These are phyloP conservation scores for Dicycla oo DNA, from an alignment of 2,888 invertebrate genomes.

Conservation along the genomic window DNA sequence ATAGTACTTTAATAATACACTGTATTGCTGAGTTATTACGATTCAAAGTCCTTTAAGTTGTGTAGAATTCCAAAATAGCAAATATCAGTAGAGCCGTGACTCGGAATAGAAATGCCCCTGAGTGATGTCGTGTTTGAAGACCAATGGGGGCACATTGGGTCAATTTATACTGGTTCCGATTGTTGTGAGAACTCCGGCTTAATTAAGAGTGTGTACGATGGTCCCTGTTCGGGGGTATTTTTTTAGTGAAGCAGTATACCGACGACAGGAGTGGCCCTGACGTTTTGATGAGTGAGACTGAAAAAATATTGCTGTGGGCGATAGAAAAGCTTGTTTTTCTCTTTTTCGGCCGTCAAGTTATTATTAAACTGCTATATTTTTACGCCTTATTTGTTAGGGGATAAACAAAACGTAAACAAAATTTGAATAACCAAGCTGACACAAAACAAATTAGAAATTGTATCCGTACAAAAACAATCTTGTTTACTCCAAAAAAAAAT, in stretches of 20 bases:
- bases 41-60: conserved; percentile 53
- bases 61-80: conserved; percentile 55
- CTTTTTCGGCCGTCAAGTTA: conserved; percentile 22
- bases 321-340: conserved; percentile 61
- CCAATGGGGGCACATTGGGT: conserved; percentile 61
- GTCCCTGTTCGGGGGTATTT: conserved; percentile 77
- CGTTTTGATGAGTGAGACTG: conserved; percentile 72
- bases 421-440: conserved; percentile 29
- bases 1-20: conserved; percentile 37
- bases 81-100: conserved; percentile 74
- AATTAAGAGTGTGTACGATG: conserved; percentile 88
- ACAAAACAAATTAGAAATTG: neutral
- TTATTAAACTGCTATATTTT: conserved; percentile 55
- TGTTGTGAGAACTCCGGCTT: conserved; percentile 79
- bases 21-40: conserved; percentile 62
- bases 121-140: conserved; percentile 51
- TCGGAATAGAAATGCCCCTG: conserved; percentile 67
- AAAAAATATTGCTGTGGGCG: conserved; percentile 64
- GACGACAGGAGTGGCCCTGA: conserved; percentile 73
- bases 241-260: conserved; percentile 73
- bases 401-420: conserved; percentile 43
- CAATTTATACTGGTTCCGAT: conserved; percentile 78
- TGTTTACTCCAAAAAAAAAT: neutral
- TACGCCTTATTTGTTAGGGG: conserved; percentile 30
- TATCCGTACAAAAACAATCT: conserved; percentile 14